Base-by-base conservation (phyloP, 1,140 invertebrate species). In the Wiebesia pumilae region DNA sequence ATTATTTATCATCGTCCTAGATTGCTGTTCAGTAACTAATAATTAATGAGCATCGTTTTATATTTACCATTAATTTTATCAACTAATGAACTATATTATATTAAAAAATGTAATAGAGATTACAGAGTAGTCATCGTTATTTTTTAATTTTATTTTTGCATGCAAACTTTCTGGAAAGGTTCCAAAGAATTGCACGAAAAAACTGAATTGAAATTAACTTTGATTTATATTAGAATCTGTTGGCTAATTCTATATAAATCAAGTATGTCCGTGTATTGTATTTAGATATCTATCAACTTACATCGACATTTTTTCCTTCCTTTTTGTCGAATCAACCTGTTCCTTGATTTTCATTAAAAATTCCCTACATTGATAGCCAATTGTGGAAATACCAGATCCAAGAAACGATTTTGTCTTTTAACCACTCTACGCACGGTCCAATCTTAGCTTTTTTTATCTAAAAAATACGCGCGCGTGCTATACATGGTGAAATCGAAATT, bases 381-480 rank as follows among this genome's bases (percentile, higher is more conserved):
- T 71, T 71, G 16, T 71, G 69, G 69, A 71, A 38, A 71, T 71
- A 71, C 33, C 69, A 38, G 69, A 71, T 24, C 33, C 35, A 14
- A 69, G 30, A 71, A 21, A 33, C 3, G 27, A 1, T 21, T 3
- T 71, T 38, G 35, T 71, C 3, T 71, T 71, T 71, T 71, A 38
- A 71, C 33, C 19, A 71, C 35, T 38, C 69, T 40, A 38, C 35
- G 69, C 69, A 71, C 69, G 69, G 69, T 38, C 40, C 33, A 71
- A 71, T 71, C 69, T 40, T 71, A 38, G 3, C 21, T 69, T 69
- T 71, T 71, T 71, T 71, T 71, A 71, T 38, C 40, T 38, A 71
- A 71, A 38, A 71, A 71, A 38, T 71, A 71, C 19, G 16, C 16
- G 69, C 35, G 21, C 69, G 69, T 71, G 69, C 16, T 71, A 71